A percentile compares a stretch with the other conserved stretches of the same genome.
phyloP scores from a whole-genome alignment of 2,797 vertebrate genomes.

The Rousettus madagascariensis region DNA sequence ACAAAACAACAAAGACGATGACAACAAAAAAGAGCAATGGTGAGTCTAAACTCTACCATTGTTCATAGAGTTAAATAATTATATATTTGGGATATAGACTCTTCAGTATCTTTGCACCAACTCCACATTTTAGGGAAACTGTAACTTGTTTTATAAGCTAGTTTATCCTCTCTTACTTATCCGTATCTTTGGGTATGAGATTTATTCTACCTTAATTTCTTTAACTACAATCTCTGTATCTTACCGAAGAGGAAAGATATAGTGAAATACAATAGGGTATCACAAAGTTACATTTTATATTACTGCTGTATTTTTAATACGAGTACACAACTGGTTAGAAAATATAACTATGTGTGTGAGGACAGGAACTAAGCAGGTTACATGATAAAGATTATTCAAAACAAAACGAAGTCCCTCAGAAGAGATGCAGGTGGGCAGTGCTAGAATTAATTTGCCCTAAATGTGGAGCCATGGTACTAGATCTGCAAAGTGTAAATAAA shows the following conservation, averaged over 20 bases:
- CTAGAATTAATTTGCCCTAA: constrained; percentile 52
- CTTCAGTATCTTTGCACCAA: background rate
- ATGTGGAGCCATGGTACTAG: background rate
- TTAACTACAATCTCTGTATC: background rate
- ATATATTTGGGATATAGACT: background rate
- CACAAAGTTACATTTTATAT: background rate
- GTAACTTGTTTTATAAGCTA: background rate
- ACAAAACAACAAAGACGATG: background rate
- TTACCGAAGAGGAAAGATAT: constrained; percentile 14
- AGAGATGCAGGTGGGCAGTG: background rate
- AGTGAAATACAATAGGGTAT: background rate
- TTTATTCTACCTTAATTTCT: constrained; percentile 4
- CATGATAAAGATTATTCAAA: background rate
- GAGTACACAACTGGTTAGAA: background rate
- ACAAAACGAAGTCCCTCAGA: constrained; percentile 19
- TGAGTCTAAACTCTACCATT: background rate
- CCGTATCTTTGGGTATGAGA: background rate
- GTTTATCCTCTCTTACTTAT: background rate
- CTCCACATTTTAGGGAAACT: background rate
- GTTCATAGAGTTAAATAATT: background rate
- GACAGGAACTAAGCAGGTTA: background rate
- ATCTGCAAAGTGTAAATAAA: constrained; percentile 45
- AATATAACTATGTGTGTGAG: background rate
- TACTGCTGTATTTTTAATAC: background rate
- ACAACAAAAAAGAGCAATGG: background rate